phyloP scores from a whole-genome alignment of 2,888 invertebrate genomes.

The Cotesia congregata region DNA sequence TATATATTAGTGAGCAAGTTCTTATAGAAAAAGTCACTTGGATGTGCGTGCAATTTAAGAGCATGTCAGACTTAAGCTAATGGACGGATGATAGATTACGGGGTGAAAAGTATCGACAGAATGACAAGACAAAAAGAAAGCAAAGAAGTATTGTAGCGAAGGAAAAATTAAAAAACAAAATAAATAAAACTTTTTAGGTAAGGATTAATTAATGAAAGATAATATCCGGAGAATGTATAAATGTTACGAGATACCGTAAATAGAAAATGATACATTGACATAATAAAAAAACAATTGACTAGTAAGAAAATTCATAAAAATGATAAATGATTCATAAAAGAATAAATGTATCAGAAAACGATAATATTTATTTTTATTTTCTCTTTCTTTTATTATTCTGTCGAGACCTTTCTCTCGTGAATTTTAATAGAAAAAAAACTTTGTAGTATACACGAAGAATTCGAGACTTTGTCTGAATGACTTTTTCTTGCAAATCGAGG shows the following conservation, averaged over 20 bases:
- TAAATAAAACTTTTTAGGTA: conserved; percentile 26
- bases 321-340: background rate
- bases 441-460: background rate
- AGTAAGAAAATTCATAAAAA: background rate
- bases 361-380: conserved; percentile 12
- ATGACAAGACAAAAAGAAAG: conserved; percentile 16
- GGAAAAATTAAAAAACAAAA: background rate
- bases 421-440: background rate
- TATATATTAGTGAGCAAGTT: background rate
- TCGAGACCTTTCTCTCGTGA: conserved; percentile 2
- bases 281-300: background rate
- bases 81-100: conserved; percentile 52
- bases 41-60: conserved; percentile 15
- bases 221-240: conserved; percentile 4
- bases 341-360: background rate
- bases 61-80: conserved; percentile 43
- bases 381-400: conserved; percentile 6
- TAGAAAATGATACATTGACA: background rate
- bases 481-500: conserved; percentile 27
- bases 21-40: background rate
- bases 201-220: conserved; percentile 12
- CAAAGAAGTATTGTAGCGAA: background rate
- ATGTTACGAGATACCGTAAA: background rate
- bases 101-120: conserved; percentile 44
- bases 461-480: conserved; percentile 20